A percentile compares a stretch with the other conserved stretches of the same genome.
These are phyloP conservation scores for Linnaemya tessellans DNA, from an alignment of 2,888 invertebrate species.

Conservation along the genomic window DNA sequence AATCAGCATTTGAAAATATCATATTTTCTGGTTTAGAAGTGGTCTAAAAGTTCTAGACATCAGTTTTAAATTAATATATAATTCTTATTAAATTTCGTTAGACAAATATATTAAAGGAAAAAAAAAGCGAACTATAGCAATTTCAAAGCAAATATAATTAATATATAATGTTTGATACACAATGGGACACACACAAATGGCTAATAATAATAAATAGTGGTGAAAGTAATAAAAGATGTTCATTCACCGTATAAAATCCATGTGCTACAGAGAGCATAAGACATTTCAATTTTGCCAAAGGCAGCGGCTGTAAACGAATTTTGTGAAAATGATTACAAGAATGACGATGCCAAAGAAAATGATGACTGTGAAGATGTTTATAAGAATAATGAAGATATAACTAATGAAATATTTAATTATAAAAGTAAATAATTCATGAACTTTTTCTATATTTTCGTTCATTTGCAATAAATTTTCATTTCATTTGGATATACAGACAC, in stretches of 20 bases:
- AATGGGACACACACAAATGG: not conserved
- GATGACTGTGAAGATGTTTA: not conserved
- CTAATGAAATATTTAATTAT: not conserved
- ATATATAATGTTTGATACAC: no score
- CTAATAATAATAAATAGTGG: not conserved
- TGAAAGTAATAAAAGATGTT: not conserved
- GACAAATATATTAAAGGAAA: no score
- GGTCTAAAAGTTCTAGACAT: no score
- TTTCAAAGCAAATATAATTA: not conserved
- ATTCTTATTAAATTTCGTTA: no score
- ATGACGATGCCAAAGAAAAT: not conserved
- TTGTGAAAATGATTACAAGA: not conserved
- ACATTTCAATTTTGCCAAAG: not conserved
- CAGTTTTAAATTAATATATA: no score
- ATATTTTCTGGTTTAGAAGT: no score
- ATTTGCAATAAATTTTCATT: no score
- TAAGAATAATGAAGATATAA: not conserved
- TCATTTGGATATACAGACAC: no score
- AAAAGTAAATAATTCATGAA: not conserved
- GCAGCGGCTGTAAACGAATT: not conserved
- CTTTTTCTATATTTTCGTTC: not conserved
- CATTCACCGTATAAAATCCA: constrained; percentile 1
- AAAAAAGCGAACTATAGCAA: not conserved
- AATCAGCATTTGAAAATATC: no score
- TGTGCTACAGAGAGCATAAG: not conserved